These are phyloP conservation scores for Benitochromis conjunctus DNA, from an alignment of 2,113 vertebrate species.

Conservation along the genomic window DNA sequence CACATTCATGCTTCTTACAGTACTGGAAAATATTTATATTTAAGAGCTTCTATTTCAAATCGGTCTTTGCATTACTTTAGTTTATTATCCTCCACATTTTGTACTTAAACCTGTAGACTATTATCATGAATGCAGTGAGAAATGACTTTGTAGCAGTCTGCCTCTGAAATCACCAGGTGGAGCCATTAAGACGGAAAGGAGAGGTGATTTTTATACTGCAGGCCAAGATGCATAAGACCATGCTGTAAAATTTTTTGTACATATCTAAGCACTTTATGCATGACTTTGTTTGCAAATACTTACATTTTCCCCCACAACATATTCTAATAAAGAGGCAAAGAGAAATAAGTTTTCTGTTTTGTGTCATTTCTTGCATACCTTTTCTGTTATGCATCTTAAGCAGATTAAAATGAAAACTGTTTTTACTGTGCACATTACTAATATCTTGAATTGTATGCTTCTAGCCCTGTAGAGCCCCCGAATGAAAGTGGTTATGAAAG, in stretches of 20 bases:
- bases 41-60: background rate
- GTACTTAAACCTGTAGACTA: background rate
- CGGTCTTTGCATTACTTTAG: background rate
- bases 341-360: background rate
- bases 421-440: background rate
- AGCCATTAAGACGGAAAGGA: background rate
- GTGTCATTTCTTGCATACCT: background rate
- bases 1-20: background rate
- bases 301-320: background rate
- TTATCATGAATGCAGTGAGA: background rate
- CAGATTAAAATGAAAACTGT: background rate
- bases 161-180: background rate
- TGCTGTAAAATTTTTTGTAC: fast-evolving
- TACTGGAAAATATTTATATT: background rate
- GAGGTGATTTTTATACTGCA: background rate
- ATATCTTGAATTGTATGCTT: background rate
- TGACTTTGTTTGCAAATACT: background rate
- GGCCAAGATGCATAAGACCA: background rate
- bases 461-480: fast-evolving
- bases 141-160: background rate
- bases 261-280: background rate
- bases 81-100: background rate
- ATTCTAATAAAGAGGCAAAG: background rate
- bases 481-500: background rate
- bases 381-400: background rate